Percentiles rank a stretch among this genome's conserved stretches.
These are phyloP conservation scores for Synchiropus splendidus DNA, from an alignment of 2,113 vertebrate genomes.

Conservation along the genomic window DNA sequence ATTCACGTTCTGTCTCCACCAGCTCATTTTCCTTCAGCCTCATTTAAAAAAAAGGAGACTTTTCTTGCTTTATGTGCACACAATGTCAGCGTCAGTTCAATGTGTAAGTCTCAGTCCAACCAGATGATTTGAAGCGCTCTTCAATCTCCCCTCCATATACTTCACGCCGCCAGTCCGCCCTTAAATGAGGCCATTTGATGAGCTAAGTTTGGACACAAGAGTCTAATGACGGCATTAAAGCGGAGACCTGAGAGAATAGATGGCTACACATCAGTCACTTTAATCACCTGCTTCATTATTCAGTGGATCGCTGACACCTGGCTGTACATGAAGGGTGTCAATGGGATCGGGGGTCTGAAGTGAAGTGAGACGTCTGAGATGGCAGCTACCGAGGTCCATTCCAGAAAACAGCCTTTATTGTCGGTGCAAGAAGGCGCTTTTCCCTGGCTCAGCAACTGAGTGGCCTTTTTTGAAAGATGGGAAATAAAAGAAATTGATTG, in stretches of 20 bases:
- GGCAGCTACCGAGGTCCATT: conserved; percentile 12
- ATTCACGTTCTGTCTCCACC: too few species aligned
- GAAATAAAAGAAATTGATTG: conserved; percentile 48
- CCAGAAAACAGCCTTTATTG: conserved; percentile 24
- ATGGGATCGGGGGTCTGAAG: conserved; percentile 24
- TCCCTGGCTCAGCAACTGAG: conserved; percentile 18
- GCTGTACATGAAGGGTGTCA: conserved; percentile 56
- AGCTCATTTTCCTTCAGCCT: background rate
- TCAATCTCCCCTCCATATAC: conserved; percentile 39
- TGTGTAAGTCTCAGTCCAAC: conserved; percentile 29
- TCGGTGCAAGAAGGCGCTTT: conserved; percentile 17
- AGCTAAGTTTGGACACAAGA: conserved; percentile 62
- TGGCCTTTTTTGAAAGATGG: conserved; percentile 24
- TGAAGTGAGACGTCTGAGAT: conserved; percentile 15
- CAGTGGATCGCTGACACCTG: conserved; percentile 52
- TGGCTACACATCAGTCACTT: conserved; percentile 60
- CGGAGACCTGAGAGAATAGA: conserved; percentile 48
- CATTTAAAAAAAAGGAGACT: background rate
- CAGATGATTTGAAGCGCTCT: conserved; percentile 39
- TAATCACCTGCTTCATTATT: conserved; percentile 66
- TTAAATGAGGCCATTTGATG: conserved; percentile 59
- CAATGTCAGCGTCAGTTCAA: conserved; percentile 20
- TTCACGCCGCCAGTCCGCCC: conserved; percentile 36
- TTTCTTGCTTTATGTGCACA: conserved; percentile 6
- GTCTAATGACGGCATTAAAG: conserved; percentile 54